Conservation (phyloP, 2,888 invertebrate genomes). For the Clistopyga incitator region DNA sequence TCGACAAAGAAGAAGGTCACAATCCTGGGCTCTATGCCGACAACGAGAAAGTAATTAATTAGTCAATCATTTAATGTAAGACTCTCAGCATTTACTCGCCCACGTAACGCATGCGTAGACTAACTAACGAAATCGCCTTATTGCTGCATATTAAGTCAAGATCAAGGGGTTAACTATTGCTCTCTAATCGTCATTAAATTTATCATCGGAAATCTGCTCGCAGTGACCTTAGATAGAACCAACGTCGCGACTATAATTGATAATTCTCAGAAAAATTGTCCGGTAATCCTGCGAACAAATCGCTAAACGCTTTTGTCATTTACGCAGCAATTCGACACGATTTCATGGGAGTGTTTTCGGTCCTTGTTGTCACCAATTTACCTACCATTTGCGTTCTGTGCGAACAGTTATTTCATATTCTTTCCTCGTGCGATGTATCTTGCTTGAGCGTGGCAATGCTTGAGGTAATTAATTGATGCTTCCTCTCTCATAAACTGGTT, state of each 20-base stretch:
- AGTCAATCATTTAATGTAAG: slow-evolving; percentile 76
- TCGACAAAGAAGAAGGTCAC: slow-evolving; percentile 38
- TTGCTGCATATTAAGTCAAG: slow-evolving; percentile 78
- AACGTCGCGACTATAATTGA: slow-evolving; percentile 29
- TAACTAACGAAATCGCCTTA: slow-evolving; percentile 71
- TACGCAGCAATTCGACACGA: neutral
- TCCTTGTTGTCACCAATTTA: neutral
- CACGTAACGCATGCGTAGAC: slow-evolving; percentile 48
- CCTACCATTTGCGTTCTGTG: neutral
- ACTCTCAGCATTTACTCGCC: slow-evolving; percentile 65
- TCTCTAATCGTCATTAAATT: slow-evolving; percentile 72
- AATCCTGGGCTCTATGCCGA: slow-evolving; percentile 12
- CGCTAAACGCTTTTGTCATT: neutral
- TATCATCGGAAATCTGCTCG: slow-evolving; percentile 64
- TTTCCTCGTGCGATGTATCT: neutral
- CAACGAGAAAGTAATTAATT: slow-evolving; percentile 75
- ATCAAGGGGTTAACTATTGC: slow-evolving; percentile 78
- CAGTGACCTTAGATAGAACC: slow-evolving; percentile 36
- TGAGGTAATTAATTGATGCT: neutral
- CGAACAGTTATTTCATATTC: neutral
- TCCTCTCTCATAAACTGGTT: neutral
- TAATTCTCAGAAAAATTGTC: slow-evolving; percentile 26
- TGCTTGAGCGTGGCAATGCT: no score
- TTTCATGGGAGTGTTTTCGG: neutral
- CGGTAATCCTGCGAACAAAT: neutral